Evolutionary conservation across 2,113 vertebrate species (phyloP).

Genomic region (Gnathonemus longibarbis): DNA sequence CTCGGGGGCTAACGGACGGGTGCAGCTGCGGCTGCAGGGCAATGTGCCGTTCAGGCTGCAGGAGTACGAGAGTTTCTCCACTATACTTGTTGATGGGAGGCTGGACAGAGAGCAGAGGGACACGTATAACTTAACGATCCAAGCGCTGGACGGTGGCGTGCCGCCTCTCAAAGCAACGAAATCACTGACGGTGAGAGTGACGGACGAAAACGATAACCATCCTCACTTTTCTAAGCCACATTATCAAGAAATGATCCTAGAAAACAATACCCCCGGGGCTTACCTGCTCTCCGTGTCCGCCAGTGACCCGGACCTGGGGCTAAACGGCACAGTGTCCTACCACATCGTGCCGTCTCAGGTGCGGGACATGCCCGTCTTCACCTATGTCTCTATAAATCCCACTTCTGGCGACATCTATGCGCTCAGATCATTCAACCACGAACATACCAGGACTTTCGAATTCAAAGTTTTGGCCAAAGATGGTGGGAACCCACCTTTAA

Average conservation of each 20-base stretch:
- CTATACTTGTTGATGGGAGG: constrained; percentile 86
- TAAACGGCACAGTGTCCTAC: constrained; percentile 92
- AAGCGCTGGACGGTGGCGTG: constrained; percentile 82
- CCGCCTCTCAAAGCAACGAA: constrained; percentile 87
- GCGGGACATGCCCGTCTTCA: constrained; percentile 95
- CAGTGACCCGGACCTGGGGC: constrained; percentile 84
- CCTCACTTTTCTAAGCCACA: constrained; percentile 93
- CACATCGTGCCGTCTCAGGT: constrained; percentile 93
- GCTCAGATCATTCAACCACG: constrained; percentile 91
- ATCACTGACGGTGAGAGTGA: constrained; percentile 88
- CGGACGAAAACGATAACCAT: constrained; percentile 94
- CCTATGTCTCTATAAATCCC: constrained; percentile 95
- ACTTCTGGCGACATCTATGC: constrained; percentile 92
- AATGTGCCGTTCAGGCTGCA: constrained; percentile 88
- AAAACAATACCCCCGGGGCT: constrained; percentile 93
- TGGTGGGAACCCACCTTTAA: constrained; percentile 83
- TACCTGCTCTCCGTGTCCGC: constrained; percentile 89
- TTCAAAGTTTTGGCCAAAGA: constrained; percentile 93
- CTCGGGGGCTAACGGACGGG: constrained; percentile 85
- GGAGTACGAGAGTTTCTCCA: constrained; percentile 96
- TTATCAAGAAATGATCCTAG: constrained; percentile 93
- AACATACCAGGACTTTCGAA: constrained; percentile 93
- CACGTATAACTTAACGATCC: constrained; percentile 92
- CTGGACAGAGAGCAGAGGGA: constrained; percentile 92
- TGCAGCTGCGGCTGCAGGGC: constrained; percentile 86